Conservation (phyloP, 2,113 vertebrate species). For the Charina bottae region DNA sequence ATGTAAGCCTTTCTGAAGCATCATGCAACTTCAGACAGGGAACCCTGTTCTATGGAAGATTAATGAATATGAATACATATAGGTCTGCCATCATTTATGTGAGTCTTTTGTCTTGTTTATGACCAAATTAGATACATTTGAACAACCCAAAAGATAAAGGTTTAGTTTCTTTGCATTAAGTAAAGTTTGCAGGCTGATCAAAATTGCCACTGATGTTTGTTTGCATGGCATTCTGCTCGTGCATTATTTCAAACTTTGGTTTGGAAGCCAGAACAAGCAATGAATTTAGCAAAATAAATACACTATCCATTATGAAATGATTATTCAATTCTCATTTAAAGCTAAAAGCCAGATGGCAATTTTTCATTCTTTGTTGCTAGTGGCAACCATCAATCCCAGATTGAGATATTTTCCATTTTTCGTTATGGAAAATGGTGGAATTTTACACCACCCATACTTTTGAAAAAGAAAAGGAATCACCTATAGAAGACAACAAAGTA, state of each 20-base stretch:
- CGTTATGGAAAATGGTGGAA: slow-evolving; percentile 28
- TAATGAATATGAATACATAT: slow-evolving; percentile 39
- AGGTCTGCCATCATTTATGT: slow-evolving; percentile 45
- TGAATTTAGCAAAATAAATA: slow-evolving; percentile 76
- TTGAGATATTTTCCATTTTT: slow-evolving; percentile 68
- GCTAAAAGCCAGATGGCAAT: slow-evolving; percentile 80
- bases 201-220: slow-evolving; percentile 50
- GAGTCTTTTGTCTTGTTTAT: slow-evolving; percentile 45
- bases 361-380: slow-evolving; percentile 83
- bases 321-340: slow-evolving; percentile 82
- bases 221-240: slow-evolving; percentile 46
- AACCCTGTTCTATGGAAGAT: background rate
- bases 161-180: slow-evolving; percentile 36
- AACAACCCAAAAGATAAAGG: slow-evolving; percentile 44
- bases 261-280: slow-evolving; percentile 70
- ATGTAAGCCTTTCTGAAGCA: background rate
- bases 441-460: slow-evolving; percentile 47
- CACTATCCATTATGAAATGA: slow-evolving; percentile 79
- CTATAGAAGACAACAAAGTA: slow-evolving; percentile 9
- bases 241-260: slow-evolving; percentile 54
- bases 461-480: slow-evolving; percentile 9
- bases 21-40: background rate
- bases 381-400: slow-evolving; percentile 79
- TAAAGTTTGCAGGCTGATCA: slow-evolving; percentile 52
- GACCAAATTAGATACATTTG: slow-evolving; percentile 36